These are phyloP conservation scores for Drosophila lowei DNA, from an alignment of 1,140 invertebrate genomes.

Conservation along the genomic window DNA sequence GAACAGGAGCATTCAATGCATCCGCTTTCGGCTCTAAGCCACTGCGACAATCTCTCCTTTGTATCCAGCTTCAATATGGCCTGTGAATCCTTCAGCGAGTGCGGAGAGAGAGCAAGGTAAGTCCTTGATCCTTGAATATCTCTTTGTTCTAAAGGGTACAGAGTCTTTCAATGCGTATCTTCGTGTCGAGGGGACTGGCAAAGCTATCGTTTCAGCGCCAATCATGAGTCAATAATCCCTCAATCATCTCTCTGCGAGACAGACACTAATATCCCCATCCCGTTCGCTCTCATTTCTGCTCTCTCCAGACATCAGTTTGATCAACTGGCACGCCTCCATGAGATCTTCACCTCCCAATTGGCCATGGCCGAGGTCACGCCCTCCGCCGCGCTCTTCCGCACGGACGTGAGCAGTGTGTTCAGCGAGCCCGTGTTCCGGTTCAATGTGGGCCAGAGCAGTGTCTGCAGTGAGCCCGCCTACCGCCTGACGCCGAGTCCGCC, in stretches of 20 bases:
- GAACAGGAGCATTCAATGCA: slow-evolving; percentile 88
- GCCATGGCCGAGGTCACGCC: slow-evolving; percentile 89
- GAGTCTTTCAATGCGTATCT: too few species aligned
- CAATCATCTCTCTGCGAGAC: slow-evolving; percentile 60
- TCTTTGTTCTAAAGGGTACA: too few species aligned
- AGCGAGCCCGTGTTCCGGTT: slow-evolving; percentile 91
- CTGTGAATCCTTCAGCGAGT: slow-evolving; percentile 85
- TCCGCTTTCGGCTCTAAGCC: slow-evolving; percentile 92
- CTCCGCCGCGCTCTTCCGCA: slow-evolving; percentile 85
- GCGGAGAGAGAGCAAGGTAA: slow-evolving; percentile 80
- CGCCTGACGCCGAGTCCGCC: slow-evolving; percentile 81
- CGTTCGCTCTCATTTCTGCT: neutral
- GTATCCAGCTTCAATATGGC: slow-evolving; percentile 93
- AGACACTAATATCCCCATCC: slow-evolving; percentile 13
- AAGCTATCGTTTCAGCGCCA: too few species aligned
- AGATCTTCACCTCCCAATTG: slow-evolving; percentile 88
- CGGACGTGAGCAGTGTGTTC: slow-evolving; percentile 89
- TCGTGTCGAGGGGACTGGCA: neutral
- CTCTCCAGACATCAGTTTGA: slow-evolving; percentile 86
- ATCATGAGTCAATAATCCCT: slow-evolving; percentile 29
- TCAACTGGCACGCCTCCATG: slow-evolving; percentile 87
- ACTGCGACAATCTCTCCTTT: slow-evolving; percentile 92
- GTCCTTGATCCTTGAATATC: too few species aligned
- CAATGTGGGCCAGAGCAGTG: slow-evolving; percentile 88
- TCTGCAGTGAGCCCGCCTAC: slow-evolving; percentile 85